Percentiles rank a stretch among this genome's conserved stretches.
Conservation (phyloP, 2,113 vertebrate genomes). For the Salvelinus alpinus region DNA sequence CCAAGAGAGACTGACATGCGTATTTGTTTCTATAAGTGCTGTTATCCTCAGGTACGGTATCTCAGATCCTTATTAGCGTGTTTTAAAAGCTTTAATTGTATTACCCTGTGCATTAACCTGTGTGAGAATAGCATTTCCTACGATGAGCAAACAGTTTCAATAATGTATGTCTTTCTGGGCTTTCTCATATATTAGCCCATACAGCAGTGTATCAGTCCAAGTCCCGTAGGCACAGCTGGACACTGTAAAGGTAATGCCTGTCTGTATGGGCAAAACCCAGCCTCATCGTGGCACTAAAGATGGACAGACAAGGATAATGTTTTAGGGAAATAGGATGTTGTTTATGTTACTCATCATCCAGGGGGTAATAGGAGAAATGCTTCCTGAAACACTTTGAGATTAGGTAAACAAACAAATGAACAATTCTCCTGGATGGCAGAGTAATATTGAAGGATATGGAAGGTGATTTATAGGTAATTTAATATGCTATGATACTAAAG, state of each 20-base stretch:
- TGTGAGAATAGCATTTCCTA: neutral
- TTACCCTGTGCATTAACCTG: neutral
- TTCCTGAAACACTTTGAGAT: constrained; percentile 26
- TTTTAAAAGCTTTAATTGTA: constrained; percentile 42
- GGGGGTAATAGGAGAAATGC: constrained; percentile 26
- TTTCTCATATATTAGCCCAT: neutral
- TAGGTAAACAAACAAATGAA: constrained; percentile 37
- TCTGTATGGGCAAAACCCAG: constrained; percentile 27
- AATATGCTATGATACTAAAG: neutral
- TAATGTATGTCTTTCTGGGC: constrained; percentile 52
- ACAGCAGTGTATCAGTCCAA: too few relatives aligned
- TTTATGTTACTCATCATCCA: constrained; percentile 15
- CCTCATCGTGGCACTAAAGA: constrained; percentile 32
- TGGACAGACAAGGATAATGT: constrained; percentile 21
- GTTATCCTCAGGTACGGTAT: neutral
- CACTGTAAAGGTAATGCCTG: constrained; percentile 41
- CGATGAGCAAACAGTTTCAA: constrained; percentile 47
- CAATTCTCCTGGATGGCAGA: constrained; percentile 36
- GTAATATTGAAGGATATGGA: neutral
- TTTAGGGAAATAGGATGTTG: constrained; percentile 36
- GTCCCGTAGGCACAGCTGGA: constrained; percentile 21
- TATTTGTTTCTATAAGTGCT: neutral
- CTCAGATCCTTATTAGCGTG: constrained; percentile 10
- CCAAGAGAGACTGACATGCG: neutral
- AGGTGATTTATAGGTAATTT: neutral